Base-by-base conservation (phyloP, 1,140 invertebrate genomes). In the Formica exsecta region DNA sequence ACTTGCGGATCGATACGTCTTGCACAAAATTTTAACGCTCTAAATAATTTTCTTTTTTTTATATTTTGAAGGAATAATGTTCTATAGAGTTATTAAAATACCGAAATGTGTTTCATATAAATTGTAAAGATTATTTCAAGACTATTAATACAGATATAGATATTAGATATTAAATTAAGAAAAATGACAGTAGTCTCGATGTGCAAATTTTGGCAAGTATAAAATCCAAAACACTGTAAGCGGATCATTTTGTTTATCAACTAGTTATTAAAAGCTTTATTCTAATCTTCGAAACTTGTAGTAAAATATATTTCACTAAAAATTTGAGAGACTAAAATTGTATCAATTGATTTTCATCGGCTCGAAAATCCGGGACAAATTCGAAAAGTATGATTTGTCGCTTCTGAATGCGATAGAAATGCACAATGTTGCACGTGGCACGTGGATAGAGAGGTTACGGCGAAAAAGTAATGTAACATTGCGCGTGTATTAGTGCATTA, bases 401-500 rank as follows among this genome's bases (percentile, higher is more conserved):
- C 36, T 86, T 70, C 22, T 38, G 76, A 70, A 80, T 70, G 77
- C 51, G 66, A 41, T 41, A 25, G 68, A 57, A 85, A 70, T 36
- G 64, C n/a, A 74, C 22, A 38, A 62, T 61, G 61, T 83, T 62
- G 16, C 79, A 48, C 13, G 38, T 16, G 75, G 38, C 0, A 2
- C 62, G 22, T 22, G 22, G 29, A 79, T 61, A 73, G 75, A 80
- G 32, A 44, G 22, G 41, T 57, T 80, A 48, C 65, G 61, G 13
- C 71, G 62, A 75, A 68, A 85, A 87, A 83, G 81, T 85, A 59
- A 66, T 25, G 11, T 64, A 29, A 83, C 38, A 13, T 59, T 22
- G 38, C 25, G 61, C n/a, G 19, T 16, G 61, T 81, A 71, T 81
- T 73, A 75, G 54, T 54, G 86, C 75, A 83, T 88, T 83, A 87